Base-by-base conservation (phyloP, 1,140 invertebrate species). In the Geopemphigus sp. region DNA sequence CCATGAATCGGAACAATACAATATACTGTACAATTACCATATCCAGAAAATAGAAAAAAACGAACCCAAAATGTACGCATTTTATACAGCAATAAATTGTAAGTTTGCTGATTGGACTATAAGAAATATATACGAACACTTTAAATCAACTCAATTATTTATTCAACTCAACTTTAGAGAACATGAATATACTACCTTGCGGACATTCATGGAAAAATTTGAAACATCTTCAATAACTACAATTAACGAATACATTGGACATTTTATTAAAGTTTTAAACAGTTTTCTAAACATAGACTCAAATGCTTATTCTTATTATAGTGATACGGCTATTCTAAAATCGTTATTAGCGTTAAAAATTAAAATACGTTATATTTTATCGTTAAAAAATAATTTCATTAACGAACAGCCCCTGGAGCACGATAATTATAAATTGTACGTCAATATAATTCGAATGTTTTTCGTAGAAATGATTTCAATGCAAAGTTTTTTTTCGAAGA, bases 1-100 rank as follows among this genome's bases (percentile, higher is more conserved):
- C 29, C 6, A 29, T 19, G 11, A 39, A 64, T 19, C 2, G 19
- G 61, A 64, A 64, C 6, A 32, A 10, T 32, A 19, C 8, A 39
- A 32, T 32, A 64, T 64, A 64, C 8, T 64, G 26, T 39, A 64
- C 29, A 8, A 15, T 57, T 12, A 39, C 32, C 32, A 8, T 4
- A 12, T 15, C 14, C 5, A 15, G 15, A 8, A 5, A 4, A 1
- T 1, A 3, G 6, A 29, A 1, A 61, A 29, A 14, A 61, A 29
- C 15, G 14, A 61, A 14, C 15, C 59, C 26, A 15, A 26, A 19
- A 26, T 14, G 15, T 26, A 32, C 32, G 1, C 10, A 32, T 45
- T 66, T 47, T 66, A 66, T 45, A 45, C 19, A 12, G 39, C n/a
- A 22, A n/a, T 66, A 66, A 66, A 11, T 32, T 66, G 64, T 66